These are phyloP conservation scores for Parnassius apollo DNA, from an alignment of 2,888 invertebrate genomes.

Conservation along the genomic window DNA sequence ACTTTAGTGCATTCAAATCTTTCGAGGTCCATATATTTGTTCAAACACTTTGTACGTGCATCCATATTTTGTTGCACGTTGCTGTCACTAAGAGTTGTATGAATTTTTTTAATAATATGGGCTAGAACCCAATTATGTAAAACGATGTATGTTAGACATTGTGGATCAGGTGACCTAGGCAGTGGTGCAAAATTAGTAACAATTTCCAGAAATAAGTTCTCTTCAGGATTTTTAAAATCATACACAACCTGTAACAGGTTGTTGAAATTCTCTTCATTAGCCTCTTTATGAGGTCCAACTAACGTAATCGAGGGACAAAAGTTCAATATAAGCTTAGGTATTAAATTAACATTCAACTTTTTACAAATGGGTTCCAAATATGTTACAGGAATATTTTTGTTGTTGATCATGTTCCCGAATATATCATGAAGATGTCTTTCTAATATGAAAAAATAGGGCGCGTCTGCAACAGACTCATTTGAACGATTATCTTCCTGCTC, in stretches of 20 bases:
- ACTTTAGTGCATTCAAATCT: conserved; percentile 77
- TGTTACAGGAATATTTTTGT: conserved; percentile 83
- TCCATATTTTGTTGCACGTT: conserved; percentile 76
- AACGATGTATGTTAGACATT: conserved; percentile 83
- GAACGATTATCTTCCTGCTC: conserved; percentile 59
- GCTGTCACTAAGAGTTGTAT: conserved; percentile 75
- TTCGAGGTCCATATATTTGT: conserved; percentile 80
- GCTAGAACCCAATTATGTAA: conserved; percentile 86
- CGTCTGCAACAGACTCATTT: conserved; percentile 46
- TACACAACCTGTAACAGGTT: conserved; percentile 65
- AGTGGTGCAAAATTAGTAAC: conserved; percentile 66
- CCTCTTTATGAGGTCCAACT: conserved; percentile 60
- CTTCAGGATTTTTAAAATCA: conserved; percentile 68
- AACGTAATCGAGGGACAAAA: conserved; percentile 85
- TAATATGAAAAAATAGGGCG: conserved; percentile 76
- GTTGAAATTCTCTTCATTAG: conserved; percentile 62
- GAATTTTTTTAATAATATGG: conserved; percentile 84
- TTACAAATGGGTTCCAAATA: conserved; percentile 85
- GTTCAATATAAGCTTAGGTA: conserved; percentile 86
- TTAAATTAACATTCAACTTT: conserved; percentile 86
- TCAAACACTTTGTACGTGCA: conserved; percentile 80
- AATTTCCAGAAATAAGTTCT: conserved; percentile 74
- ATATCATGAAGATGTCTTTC: conserved; percentile 80
- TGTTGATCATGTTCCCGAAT: conserved; percentile 85
- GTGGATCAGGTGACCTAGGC: conserved; percentile 70